phyloP scores from a whole-genome alignment of 2,888 invertebrate genomes.

The Euphydryas editha region DNA sequence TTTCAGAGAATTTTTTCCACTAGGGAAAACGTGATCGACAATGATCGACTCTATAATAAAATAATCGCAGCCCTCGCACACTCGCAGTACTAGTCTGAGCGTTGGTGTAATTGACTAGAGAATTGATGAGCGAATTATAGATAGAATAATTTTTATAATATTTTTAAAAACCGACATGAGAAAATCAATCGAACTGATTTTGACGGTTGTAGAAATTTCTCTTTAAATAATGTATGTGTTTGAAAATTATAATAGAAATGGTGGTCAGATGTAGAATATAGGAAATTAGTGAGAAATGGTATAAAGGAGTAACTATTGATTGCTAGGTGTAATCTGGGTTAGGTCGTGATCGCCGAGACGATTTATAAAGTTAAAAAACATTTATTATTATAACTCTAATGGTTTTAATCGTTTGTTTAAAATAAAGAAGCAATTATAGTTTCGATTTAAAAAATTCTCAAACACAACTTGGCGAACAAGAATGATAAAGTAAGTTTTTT shows the following conservation, averaged over 20 bases:
- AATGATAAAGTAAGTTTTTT: conserved; percentile 20
- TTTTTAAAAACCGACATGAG: conserved; percentile 14
- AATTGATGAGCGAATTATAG: conserved; percentile 23
- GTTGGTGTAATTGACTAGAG: conserved; percentile 11
- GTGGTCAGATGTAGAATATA: conserved; percentile 26
- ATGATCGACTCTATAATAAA: conserved; percentile 11
- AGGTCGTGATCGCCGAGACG: conserved; percentile 11
- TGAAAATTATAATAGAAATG: conserved; percentile 14
- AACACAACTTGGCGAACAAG: conserved; percentile 7
- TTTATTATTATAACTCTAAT: conserved; percentile 14
- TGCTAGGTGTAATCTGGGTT: conserved; percentile 11
- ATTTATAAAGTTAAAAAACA: too few species aligned
- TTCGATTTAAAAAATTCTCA: conserved; percentile 2
- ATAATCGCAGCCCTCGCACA: not conserved
- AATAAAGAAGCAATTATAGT: not conserved
- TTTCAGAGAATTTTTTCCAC: too few species aligned
- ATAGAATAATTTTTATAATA: conserved; percentile 24
- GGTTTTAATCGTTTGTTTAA: conserved; percentile 1
- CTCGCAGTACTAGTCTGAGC: conserved; percentile 13
- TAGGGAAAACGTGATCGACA: too few species aligned
- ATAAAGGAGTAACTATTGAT: not conserved
- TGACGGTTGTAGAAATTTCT: conserved; percentile 3
- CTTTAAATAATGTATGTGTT: conserved; percentile 9
- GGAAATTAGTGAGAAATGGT: conserved; percentile 27
- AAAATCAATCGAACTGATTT: conserved; percentile 7